Conservation (phyloP, 2,797 vertebrate genomes). For the Margarornis squamiger region DNA sequence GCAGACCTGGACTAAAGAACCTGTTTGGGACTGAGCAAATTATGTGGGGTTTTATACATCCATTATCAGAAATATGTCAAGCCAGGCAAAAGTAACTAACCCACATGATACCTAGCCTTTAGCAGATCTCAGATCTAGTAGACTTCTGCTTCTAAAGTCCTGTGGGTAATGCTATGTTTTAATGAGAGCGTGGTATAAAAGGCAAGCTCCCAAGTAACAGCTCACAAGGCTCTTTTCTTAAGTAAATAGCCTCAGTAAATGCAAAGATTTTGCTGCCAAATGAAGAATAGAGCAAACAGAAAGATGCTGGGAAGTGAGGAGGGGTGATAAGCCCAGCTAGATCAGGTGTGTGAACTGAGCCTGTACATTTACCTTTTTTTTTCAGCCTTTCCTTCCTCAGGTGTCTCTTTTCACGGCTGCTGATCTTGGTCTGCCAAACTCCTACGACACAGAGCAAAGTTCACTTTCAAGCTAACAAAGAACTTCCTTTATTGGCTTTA, state of each 20-base stretch:
- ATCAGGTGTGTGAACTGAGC: not conserved
- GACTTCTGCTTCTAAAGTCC: not conserved
- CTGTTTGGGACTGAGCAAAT: not conserved
- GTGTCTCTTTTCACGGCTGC: constrained; percentile 63
- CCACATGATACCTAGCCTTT: not conserved
- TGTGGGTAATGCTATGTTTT: not conserved
- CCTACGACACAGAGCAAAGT: constrained; percentile 45
- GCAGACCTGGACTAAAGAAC: not conserved
- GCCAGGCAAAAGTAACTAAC: not conserved
- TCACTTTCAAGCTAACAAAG: not conserved
- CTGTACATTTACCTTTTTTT: constrained; percentile 47
- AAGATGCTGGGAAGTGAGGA: not conserved
- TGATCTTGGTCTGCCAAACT: constrained; percentile 68
- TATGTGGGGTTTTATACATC: not conserved
- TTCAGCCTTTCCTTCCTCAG: constrained; percentile 65
- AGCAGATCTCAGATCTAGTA: not conserved
- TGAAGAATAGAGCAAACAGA: not conserved
- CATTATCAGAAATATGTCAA: not conserved
- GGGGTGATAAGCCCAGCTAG: not conserved
- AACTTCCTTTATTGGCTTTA: not conserved
- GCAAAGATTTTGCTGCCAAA: not conserved
- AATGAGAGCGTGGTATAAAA: not conserved
- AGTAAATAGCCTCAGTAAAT: not conserved
- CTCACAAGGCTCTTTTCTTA: not conserved
- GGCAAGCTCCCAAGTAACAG: not conserved